A percentile compares a stretch with the other conserved stretches of the same genome.
Evolutionary conservation across 2,797 vertebrate species (phyloP).

Genomic region (Petrocephalus schoutedeni): DNA sequence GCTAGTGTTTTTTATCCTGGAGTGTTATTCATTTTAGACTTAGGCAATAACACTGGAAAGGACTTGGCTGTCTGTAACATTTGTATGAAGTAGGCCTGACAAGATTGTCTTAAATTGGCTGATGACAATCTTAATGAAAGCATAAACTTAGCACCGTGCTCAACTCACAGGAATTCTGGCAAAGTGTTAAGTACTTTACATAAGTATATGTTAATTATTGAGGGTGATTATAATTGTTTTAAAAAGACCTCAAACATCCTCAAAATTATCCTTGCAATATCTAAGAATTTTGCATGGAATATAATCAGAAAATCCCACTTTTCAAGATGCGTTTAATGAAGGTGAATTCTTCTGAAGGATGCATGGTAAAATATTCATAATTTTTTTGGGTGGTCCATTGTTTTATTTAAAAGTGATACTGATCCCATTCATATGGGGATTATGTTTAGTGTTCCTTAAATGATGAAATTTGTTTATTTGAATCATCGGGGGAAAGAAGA

Average conservation of each 20-base stretch:
- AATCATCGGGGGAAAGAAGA: not conserved
- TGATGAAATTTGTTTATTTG: not conserved
- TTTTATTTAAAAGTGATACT: not conserved
- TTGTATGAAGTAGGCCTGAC: not conserved
- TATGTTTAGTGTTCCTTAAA: not conserved
- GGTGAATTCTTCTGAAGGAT: not conserved
- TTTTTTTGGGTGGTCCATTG: not conserved
- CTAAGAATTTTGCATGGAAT: not conserved
- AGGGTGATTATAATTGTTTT: not conserved
- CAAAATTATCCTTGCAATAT: slow-evolving; percentile 1
- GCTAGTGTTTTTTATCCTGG: not conserved
- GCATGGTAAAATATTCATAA: not conserved
- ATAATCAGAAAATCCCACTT: not conserved
- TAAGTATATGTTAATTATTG: not conserved
- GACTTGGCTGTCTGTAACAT: not conserved
- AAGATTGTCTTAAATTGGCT: not conserved
- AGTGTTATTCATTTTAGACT: not conserved
- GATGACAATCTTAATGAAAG: slow-evolving; percentile 5
- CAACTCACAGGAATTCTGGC: not conserved
- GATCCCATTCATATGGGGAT: not conserved
- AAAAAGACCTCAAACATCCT: not conserved
- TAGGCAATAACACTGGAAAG: not conserved
- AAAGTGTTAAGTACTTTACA: not conserved
- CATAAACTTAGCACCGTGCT: not conserved
- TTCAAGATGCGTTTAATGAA: not conserved